Evolutionary conservation across 1,140 invertebrate genomes (phyloP).

Genomic region (Vanessa tameamea): DNA sequence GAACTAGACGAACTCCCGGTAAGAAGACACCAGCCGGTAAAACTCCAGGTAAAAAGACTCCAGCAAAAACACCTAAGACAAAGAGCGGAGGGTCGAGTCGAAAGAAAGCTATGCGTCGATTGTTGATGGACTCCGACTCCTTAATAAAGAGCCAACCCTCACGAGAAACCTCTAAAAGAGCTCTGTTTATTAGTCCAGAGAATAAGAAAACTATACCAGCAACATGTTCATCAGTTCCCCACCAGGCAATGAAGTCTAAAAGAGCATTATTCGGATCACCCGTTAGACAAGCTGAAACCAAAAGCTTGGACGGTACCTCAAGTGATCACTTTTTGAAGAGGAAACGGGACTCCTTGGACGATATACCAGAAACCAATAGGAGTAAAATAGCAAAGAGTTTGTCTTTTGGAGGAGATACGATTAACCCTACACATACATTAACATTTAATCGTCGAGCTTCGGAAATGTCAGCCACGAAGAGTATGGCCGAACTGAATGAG

Average conservation of each 20-base stretch:
- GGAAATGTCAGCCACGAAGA: constrained; percentile 56
- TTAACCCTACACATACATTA: constrained; percentile 44
- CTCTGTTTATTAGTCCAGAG: constrained; percentile 84
- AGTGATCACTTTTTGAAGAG: constrained; percentile 70
- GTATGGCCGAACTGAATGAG: constrained; percentile 80
- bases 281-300: constrained; percentile 54
- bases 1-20: constrained; percentile 67
- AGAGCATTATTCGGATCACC: constrained; percentile 83
- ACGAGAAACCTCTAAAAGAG: constrained; percentile 82
- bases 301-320: constrained; percentile 62
- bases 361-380: constrained; percentile 75
- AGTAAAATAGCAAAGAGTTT: constrained; percentile 82
- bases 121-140: constrained; percentile 59
- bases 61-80: constrained; percentile 72
- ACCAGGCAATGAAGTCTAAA: constrained; percentile 78
- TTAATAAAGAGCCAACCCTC: constrained; percentile 65
- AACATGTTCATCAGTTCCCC: constrained; percentile 66
- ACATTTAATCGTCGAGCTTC: constrained; percentile 64
- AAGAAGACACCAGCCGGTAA: constrained; percentile 68
- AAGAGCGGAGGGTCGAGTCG: constrained; percentile 78
- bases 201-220: constrained; percentile 59
- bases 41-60: constrained; percentile 73
- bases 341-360: constrained; percentile 81
- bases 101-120: constrained; percentile 72
- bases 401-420: constrained; percentile 81